Evolutionary conservation across 2,797 vertebrate genomes (phyloP).

Genomic region (Megalops cyprinoides): DNA sequence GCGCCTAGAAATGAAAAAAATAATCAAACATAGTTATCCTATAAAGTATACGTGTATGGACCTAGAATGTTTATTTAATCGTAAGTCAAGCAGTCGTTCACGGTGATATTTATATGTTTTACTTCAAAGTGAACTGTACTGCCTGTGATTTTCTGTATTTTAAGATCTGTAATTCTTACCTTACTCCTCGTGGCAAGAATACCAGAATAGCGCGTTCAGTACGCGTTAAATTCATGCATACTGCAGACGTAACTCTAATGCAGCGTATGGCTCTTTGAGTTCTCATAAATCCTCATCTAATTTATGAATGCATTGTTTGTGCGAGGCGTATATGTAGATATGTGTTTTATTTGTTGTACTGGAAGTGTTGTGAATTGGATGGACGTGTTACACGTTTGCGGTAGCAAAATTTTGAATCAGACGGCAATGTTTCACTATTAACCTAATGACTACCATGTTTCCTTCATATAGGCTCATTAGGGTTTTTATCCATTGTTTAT

Average conservation of each 20-base stretch:
- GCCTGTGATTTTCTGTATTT: neutral
- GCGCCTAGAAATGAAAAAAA: neutral
- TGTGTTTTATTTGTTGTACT: neutral
- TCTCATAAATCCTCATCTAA: too few species aligned
- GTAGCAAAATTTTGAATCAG: too few species aligned
- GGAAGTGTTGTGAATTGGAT: neutral
- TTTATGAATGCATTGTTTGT: neutral
- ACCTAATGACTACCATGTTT: neutral
- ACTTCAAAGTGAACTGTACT: neutral
- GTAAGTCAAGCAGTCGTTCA: neutral
- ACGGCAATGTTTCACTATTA: neutral
- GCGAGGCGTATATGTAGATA: neutral
- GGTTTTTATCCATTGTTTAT: neutral
- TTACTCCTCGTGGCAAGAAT: too few species aligned
- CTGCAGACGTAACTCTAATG: neutral
- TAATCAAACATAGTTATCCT: neutral
- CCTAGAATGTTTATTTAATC: neutral
- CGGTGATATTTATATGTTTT: neutral
- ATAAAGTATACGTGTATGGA: neutral
- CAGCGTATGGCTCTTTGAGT: neutral
- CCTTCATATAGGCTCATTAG: neutral
- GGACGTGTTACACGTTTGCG: neutral
- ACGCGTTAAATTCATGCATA: neutral
- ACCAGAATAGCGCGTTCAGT: too few species aligned
- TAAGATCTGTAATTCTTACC: neutral